Conservation (phyloP, 2,113 vertebrate species). For the Microtus ochrogaster region DNA sequence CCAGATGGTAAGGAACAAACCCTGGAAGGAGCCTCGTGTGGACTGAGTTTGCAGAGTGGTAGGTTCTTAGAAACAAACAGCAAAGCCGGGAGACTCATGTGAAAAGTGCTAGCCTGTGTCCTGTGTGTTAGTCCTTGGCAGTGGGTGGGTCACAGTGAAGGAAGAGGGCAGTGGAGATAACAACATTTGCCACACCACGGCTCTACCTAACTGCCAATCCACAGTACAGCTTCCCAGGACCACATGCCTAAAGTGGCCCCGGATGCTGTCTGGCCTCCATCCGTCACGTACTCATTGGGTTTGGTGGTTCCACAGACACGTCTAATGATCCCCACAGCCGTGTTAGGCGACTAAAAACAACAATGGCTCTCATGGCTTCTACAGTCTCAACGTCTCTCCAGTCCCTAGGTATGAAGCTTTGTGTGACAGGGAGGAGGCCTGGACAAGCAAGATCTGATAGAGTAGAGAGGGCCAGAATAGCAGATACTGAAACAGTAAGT, state of each 20-base stretch:
- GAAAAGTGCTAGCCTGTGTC: rapidly evolving
- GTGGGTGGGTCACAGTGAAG: too few relatives aligned
- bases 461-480: neutral
- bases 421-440: neutral
- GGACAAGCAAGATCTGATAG: too few relatives aligned
- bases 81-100: neutral
- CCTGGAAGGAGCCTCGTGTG: neutral
- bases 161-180: neutral
- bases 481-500: neutral
- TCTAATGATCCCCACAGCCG: neutral
- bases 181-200: neutral
- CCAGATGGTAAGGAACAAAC: neutral
- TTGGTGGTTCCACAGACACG: neutral
- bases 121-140: rapidly evolving
- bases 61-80: neutral
- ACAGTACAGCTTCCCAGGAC: neutral
- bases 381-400: rapidly evolving
- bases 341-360: neutral
- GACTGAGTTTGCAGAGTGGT: neutral
- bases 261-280: neutral
- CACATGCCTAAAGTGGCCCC: neutral
- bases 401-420: neutral
- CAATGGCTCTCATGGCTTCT: too few relatives aligned
- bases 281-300: neutral
- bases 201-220: neutral